These are phyloP conservation scores for Grammomys surdaster DNA, from an alignment of 2,113 vertebrate species.

Conservation along the genomic window DNA sequence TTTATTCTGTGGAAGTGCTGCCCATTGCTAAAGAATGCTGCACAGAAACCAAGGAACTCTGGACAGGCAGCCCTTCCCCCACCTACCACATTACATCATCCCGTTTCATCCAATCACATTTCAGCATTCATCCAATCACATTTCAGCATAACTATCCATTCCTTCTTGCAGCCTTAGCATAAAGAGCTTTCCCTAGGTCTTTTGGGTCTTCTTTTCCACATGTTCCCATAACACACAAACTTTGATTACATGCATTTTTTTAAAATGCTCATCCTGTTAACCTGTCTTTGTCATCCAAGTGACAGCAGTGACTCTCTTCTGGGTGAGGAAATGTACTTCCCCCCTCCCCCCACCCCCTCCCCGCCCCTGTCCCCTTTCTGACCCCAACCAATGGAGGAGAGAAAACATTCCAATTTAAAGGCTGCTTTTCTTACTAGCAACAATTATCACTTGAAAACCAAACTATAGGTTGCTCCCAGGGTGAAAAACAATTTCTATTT, in stretches of 20 bases:
- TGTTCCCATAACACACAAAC: background rate
- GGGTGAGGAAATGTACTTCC: too few relatives aligned
- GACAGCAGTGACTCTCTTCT: background rate
- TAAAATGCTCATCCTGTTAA: background rate
- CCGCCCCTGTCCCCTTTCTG: background rate
- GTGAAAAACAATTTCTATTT: conserved; percentile 49
- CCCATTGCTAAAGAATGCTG: background rate
- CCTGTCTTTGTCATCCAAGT: background rate
- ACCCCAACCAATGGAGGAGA: background rate
- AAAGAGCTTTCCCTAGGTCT: background rate
- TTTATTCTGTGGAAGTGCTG: background rate
- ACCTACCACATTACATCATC: background rate
- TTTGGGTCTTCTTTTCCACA: background rate
- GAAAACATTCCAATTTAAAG: background rate
- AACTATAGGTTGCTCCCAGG: background rate
- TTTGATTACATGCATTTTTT: background rate
- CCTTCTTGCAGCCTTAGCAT: background rate
- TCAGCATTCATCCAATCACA: background rate
- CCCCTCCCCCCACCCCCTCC: too few relatives aligned
- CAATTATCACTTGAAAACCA: conserved; percentile 26
- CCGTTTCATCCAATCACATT: background rate
- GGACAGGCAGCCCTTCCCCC: background rate
- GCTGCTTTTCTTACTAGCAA: background rate
- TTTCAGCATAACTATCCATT: too few relatives aligned
- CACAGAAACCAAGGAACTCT: background rate